phyloP scores from a whole-genome alignment of 2,797 vertebrate genomes.

The Linurgus olivaceus region DNA sequence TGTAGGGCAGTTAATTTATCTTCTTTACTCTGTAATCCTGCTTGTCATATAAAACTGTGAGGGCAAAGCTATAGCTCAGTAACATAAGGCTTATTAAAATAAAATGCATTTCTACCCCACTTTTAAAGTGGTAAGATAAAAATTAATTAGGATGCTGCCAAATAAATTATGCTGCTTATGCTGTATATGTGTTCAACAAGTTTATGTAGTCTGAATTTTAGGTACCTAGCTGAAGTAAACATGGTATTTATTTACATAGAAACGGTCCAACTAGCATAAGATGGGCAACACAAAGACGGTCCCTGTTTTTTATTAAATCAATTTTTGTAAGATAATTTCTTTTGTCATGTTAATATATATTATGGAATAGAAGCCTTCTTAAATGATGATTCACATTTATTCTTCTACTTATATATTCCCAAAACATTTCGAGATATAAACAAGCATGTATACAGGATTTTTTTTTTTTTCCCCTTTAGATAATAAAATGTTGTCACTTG shows the following conservation, averaged over 20 bases:
- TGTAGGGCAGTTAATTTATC: not conserved
- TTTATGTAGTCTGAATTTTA: not conserved
- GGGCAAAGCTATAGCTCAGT: not conserved
- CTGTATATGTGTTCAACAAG: not conserved
- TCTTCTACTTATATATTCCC: not conserved
- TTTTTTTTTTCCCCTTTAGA: not conserved
- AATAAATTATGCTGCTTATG: not conserved
- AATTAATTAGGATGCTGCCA: not conserved
- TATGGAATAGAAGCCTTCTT: not conserved
- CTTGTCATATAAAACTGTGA: not conserved
- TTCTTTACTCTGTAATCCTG: not conserved
- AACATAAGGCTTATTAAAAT: constrained; percentile 3
- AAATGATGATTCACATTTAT: not conserved
- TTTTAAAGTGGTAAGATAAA: not conserved
- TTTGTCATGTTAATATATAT: not conserved
- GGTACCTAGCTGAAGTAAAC: not conserved
- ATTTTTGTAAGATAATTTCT: not conserved
- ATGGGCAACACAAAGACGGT: not conserved
- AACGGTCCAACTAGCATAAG: not conserved
- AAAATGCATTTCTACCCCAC: not conserved
- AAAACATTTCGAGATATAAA: not conserved
- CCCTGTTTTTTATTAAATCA: not conserved
- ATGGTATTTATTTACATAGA: not conserved
- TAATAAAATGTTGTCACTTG: not conserved
- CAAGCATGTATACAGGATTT: not conserved